Evolutionary conservation across 2,888 invertebrate genomes (phyloP).

Genomic region (Patella depressa): DNA sequence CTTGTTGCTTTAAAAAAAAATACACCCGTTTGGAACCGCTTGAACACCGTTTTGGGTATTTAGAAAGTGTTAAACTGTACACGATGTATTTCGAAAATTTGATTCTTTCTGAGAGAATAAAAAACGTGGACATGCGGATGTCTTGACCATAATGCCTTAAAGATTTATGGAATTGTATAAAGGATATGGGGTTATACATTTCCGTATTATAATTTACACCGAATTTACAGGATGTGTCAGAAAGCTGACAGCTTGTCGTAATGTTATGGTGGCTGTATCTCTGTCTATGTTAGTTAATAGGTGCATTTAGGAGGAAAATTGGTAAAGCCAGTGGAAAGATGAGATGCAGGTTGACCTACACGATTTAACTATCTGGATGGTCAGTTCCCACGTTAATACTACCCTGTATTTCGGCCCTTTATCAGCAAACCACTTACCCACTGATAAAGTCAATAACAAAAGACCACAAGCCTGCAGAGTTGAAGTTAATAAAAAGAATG

Average conservation of each 20-base stretch:
- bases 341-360: neutral
- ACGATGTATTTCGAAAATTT: no score
- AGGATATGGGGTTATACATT: no score
- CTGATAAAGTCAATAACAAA: no score
- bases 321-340: neutral
- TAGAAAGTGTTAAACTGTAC: no score
- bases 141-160: neutral
- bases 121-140: no score
- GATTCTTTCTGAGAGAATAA: no score
- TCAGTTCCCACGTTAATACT: conserved; percentile 1
- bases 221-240: conserved; percentile 1
- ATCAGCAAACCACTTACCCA: no score
- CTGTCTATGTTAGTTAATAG: neutral
- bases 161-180: neutral
- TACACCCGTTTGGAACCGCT: no score
- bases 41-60: no score
- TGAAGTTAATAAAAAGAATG: no score
- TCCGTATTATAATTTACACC: neutral
- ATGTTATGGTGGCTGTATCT: neutral
- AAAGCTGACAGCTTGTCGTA: neutral
- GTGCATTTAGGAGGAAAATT: neutral
- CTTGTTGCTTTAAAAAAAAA: neutral
- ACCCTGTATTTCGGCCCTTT: no score
- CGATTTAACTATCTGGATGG: neutral
- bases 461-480: no score